Conservation (phyloP, 2,113 vertebrate species). For the Tursiops truncatus region DNA sequence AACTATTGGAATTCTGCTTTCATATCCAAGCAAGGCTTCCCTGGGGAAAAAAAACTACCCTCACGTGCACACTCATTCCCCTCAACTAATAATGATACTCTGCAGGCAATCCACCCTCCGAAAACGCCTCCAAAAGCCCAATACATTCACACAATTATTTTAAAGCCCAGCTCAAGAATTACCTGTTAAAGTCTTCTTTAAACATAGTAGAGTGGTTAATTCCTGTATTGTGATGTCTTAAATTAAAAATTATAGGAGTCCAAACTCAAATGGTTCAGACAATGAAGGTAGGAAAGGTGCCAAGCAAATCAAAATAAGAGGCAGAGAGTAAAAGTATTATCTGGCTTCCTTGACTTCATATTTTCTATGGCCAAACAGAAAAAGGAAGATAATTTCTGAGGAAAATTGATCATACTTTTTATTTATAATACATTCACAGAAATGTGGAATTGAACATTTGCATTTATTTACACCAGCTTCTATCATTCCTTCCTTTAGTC, state of each 20-base stretch:
- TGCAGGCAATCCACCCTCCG: rapidly evolving
- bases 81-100: background rate
- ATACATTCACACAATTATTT: background rate
- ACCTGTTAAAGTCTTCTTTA: background rate
- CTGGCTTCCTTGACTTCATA: background rate
- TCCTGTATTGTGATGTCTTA: background rate
- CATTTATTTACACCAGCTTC: background rate
- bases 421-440: background rate
- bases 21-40: background rate
- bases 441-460: background rate
- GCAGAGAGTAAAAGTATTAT: background rate
- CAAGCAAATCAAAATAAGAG: background rate
- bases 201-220: background rate
- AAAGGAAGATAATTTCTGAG: background rate
- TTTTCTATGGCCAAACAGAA: background rate
- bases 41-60: background rate
- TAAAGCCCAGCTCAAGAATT: background rate
- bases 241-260: background rate
- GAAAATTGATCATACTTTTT: background rate
- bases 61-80: background rate
- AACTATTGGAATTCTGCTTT: background rate
- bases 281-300: background rate
- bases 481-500: background rate
- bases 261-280: background rate
- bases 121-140: background rate